These are phyloP conservation scores for Polydrusus pterygomalis DNA, from an alignment of 2,888 invertebrate genomes.

Conservation along the genomic window DNA sequence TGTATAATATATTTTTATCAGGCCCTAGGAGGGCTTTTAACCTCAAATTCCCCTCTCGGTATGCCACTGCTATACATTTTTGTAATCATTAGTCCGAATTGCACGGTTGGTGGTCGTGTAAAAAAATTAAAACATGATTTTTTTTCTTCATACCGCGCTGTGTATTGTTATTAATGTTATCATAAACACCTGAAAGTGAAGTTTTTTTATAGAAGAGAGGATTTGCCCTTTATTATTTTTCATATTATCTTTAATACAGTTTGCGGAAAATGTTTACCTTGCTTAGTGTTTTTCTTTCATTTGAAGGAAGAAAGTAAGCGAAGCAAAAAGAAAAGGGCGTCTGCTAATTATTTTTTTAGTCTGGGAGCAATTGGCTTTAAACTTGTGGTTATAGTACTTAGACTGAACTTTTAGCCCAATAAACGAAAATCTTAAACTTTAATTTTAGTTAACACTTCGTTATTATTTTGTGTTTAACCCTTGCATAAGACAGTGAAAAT, in stretches of 20 bases:
- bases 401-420: no score
- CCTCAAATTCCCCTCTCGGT: no score
- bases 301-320: neutral
- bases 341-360: conserved; percentile 15
- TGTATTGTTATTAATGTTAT: conserved; percentile 34
- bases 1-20: no score
- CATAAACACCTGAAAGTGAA: conserved; percentile 1
- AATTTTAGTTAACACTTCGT: no score
- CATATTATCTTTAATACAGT: conserved; percentile 2
- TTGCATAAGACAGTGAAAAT: no score
- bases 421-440: no score
- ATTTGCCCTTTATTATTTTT: conserved; percentile 6
- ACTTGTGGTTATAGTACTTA: neutral
- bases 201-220: neutral
- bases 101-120: neutral
- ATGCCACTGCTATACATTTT: no score
- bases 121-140: neutral
- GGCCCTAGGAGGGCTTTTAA: no score
- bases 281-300: conserved; percentile 15
- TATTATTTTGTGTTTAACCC: no score
- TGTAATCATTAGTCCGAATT: conserved; percentile 1
- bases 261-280: conserved; percentile 9
- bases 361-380: conserved; percentile 10
- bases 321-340: conserved; percentile 6
- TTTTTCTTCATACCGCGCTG: conserved; percentile 28